A percentile compares a stretch with the other conserved stretches of the same genome.
Evolutionary conservation across 2,797 vertebrate species (phyloP).

Genomic region (Poecilia velifera): DNA sequence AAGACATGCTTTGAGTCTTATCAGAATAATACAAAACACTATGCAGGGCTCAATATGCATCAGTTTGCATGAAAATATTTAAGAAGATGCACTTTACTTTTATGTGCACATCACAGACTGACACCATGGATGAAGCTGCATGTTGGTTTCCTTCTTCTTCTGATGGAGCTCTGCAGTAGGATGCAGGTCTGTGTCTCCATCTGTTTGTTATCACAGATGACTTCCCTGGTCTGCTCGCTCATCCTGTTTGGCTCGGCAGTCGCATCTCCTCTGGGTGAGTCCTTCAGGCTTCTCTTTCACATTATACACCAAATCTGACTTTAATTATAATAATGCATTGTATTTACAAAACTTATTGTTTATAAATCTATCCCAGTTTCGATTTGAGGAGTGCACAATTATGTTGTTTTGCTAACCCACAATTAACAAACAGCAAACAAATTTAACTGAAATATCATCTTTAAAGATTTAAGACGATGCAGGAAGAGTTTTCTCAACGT

Average conservation of each 20-base stretch:
- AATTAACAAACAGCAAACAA: background rate
- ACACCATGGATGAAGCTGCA: slow-evolving; percentile 69
- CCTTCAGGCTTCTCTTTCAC: background rate
- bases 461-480: background rate
- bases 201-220: slow-evolving; percentile 68
- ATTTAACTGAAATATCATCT: background rate
- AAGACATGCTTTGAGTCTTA: background rate
- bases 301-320: background rate
- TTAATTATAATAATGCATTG: background rate
- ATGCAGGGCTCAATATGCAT: background rate
- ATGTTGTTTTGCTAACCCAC: background rate
- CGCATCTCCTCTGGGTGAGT: slow-evolving; percentile 71
- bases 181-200: slow-evolving; percentile 48
- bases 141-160: slow-evolving; percentile 36
- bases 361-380: background rate
- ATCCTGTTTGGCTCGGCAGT: slow-evolving; percentile 65
- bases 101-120: slow-evolving; percentile 26
- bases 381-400: background rate
- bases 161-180: slow-evolving; percentile 60
- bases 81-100: background rate
- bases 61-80: background rate
- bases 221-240: slow-evolving; percentile 61
- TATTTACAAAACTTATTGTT: background rate
- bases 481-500: background rate
- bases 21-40: background rate